Conservation (phyloP, 2,113 vertebrate genomes). For the Nannobrachium achirus region DNA sequence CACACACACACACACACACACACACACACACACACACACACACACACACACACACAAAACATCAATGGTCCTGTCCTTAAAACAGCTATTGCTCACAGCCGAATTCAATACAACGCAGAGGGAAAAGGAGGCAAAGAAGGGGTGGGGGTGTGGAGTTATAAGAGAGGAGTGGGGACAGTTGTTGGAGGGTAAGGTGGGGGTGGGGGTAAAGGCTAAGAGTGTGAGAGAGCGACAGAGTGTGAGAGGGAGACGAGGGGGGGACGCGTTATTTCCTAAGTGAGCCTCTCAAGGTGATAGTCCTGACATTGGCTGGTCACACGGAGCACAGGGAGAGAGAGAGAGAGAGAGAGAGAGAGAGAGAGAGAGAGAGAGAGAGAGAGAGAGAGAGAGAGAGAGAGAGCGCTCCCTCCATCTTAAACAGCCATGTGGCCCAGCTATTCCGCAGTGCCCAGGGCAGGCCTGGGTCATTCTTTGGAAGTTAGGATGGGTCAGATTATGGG, state of each 20-base stretch:
- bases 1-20: neutral
- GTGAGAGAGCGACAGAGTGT: neutral
- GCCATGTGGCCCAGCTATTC: neutral
- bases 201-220: neutral
- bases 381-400: conserved; percentile 7
- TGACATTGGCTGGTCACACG: conserved; percentile 51
- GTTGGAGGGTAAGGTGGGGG: too few relatives aligned
- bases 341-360: neutral
- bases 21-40: conserved; percentile 14
- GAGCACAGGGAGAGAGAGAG: conserved; percentile 5
- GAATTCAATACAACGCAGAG: conserved; percentile 59
- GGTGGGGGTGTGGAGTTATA: conserved; percentile 26
- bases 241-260: neutral
- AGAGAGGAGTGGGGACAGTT: neutral
- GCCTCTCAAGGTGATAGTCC: conserved; percentile 59
- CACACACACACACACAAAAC: conserved; percentile 35
- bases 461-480: conserved; percentile 1
- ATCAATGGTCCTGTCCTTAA: conserved; percentile 71
- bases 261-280: conserved; percentile 25
- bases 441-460: neutral
- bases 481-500: neutral
- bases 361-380: neutral
- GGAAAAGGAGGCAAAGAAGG: conserved; percentile 33
- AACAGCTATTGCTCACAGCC: conserved; percentile 67
- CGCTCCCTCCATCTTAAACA: conserved; percentile 14